A percentile compares a stretch with the other conserved stretches of the same genome.
These are phyloP conservation scores for Varanus komodoensis DNA, from an alignment of 2,113 vertebrate genomes.

Conservation along the genomic window DNA sequence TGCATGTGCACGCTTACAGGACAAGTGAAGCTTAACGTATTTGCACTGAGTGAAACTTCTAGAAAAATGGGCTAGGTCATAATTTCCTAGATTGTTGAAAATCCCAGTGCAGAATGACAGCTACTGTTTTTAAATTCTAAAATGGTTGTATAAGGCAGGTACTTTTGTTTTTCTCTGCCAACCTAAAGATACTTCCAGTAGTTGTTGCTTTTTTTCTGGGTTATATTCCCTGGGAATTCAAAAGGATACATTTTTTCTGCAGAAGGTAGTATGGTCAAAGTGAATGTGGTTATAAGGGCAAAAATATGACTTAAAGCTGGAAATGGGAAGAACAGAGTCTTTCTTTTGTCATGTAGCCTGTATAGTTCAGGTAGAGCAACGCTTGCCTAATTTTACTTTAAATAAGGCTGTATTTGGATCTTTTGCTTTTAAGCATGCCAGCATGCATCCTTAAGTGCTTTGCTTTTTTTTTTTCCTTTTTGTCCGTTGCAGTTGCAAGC, in stretches of 20 bases:
- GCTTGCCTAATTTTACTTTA: conserved; percentile 4
- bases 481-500: background rate
- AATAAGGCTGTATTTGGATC: conserved; percentile 24
- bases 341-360: conserved; percentile 27
- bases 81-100: background rate
- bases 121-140: background rate
- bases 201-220: background rate
- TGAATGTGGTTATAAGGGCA: background rate
- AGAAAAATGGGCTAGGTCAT: background rate
- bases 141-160: background rate
- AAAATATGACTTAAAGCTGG: background rate
- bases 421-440: conserved; percentile 45
- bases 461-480: background rate
- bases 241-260: background rate
- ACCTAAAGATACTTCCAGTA: background rate
- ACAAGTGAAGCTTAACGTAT: background rate
- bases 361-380: conserved; percentile 15
- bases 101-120: background rate
- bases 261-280: background rate
- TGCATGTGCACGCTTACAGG: background rate
- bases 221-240: background rate
- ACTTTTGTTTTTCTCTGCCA: background rate
- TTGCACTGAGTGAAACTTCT: conserved; percentile 1
- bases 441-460: conserved; percentile 26
- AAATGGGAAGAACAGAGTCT: conserved; percentile 11